Evolutionary conservation across 92 coral and sea anemone genomes (phyloP).

Genomic region (Muricea muricata): DNA sequence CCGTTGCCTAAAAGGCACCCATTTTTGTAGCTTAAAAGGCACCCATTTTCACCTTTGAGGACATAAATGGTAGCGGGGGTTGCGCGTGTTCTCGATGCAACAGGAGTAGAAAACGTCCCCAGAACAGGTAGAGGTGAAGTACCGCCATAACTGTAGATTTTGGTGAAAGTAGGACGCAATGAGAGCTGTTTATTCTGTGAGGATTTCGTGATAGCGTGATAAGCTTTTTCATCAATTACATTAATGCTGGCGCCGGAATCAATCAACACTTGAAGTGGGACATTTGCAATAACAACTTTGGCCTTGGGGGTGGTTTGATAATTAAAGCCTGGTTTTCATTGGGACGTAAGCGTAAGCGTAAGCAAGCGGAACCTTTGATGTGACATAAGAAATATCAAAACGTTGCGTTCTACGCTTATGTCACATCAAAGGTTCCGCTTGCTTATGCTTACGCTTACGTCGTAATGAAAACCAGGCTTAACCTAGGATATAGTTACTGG

Average conservation of each 20-base stretch:
- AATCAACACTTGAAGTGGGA: constrained; percentile 1
- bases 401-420: no score
- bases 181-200: not conserved
- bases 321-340: no score
- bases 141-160: not conserved
- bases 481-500: constrained; percentile 4
- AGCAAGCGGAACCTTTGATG: no score
- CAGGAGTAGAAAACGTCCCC: not conserved
- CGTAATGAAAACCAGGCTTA: no score
- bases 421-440: no score
- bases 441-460: no score
- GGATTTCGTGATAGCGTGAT: not conserved
- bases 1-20: no score
- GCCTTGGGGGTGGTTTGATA: not conserved
- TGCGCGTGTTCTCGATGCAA: not conserved
- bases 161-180: no score
- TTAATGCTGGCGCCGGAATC: constrained; percentile 50
- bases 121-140: not conserved
- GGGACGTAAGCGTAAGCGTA: no score
- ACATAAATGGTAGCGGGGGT: not conserved
- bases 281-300: not conserved
- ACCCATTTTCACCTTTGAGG: not conserved
- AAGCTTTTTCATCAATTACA: constrained; percentile 30
- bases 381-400: no score
- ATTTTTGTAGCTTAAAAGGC: not conserved